Evolutionary conservation across 2,113 vertebrate species (phyloP).

Genomic region (Ibidorhyncha struthersii): DNA sequence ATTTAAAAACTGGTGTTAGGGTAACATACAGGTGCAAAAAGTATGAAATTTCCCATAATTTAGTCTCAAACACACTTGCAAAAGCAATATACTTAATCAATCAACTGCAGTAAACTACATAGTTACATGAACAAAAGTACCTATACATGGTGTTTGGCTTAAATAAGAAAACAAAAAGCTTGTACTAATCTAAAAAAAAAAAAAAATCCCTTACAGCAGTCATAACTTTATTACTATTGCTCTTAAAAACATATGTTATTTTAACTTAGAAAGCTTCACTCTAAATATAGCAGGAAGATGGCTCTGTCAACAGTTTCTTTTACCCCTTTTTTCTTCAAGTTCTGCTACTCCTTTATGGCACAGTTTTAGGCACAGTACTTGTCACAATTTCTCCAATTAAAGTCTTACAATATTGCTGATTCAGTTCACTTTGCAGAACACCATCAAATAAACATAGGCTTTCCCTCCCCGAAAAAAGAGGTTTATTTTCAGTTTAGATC

Average conservation of each 20-base stretch:
- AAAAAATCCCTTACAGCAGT: neutral
- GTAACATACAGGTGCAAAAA: neutral
- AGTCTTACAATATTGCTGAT: neutral
- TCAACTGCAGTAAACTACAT: neutral
- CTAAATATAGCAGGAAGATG: neutral
- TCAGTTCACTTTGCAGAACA: neutral
- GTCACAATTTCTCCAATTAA: neutral
- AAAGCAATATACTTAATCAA: neutral
- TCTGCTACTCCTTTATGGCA: neutral
- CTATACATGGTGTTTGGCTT: neutral
- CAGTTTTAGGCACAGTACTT: neutral
- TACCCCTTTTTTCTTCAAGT: neutral
- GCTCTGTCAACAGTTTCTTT: neutral
- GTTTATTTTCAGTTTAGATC: neutral
- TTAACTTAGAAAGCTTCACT: neutral
- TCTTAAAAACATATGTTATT: rapidly evolving
- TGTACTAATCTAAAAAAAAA: neutral
- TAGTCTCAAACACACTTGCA: neutral
- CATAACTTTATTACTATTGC: neutral
- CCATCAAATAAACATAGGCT: neutral
- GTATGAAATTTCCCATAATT: neutral
- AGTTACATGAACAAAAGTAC: neutral
- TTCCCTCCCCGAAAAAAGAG: neutral
- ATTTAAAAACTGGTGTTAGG: neutral
- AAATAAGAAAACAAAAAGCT: neutral